Conservation (phyloP, 2,797 vertebrate genomes). For the Eulemur albifrons region DNA sequence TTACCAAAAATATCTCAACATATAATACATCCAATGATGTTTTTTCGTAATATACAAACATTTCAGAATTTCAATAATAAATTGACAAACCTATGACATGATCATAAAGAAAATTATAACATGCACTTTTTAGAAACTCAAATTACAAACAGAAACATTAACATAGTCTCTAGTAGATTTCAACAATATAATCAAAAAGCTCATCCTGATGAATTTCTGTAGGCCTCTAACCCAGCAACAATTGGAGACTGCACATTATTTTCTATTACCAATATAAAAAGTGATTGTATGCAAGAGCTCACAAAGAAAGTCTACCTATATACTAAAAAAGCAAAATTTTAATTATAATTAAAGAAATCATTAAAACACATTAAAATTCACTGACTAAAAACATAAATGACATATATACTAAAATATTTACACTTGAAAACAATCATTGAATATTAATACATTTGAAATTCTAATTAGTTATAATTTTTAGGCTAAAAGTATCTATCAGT, state of each 20-base stretch:
- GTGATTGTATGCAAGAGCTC: not conserved
- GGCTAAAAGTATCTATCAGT: not conserved
- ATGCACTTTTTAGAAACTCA: not conserved
- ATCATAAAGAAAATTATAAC: not conserved
- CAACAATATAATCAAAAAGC: not conserved
- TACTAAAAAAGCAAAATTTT: not conserved
- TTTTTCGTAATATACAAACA: not conserved
- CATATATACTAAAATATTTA: not conserved
- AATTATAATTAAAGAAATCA: not conserved
- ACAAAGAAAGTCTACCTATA: not conserved
- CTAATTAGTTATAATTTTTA: not conserved
- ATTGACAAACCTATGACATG: not conserved
- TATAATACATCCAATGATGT: not conserved
- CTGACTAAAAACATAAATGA: not conserved
- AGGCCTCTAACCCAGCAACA: not conserved
- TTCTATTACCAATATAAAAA: not conserved
- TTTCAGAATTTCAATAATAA: not conserved
- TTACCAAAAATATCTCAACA: not conserved
- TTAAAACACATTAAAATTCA: not conserved
- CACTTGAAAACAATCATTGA: not conserved
- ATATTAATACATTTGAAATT: not conserved
- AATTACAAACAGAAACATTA: not conserved
- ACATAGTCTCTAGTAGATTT: not conserved
- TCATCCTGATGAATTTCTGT: not conserved
- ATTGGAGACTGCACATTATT: not conserved